Conservation (phyloP, 2,113 vertebrate genomes). For the Calyptomena viridis region DNA sequence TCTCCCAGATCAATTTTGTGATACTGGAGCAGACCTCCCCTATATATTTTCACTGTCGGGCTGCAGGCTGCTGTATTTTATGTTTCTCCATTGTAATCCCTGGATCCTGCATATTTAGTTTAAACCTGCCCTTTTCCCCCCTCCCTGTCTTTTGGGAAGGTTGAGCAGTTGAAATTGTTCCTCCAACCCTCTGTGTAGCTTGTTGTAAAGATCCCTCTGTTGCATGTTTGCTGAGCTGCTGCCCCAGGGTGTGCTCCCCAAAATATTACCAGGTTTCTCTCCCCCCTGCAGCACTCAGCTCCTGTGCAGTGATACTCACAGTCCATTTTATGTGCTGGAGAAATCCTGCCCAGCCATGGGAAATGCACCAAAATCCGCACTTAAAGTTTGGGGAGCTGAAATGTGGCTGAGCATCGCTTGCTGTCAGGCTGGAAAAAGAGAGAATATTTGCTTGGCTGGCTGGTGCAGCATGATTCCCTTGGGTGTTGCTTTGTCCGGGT, state of each 20-base stretch:
- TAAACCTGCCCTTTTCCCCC: not conserved
- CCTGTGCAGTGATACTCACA: accelerated
- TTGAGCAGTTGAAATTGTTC: not conserved
- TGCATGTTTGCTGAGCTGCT: not conserved
- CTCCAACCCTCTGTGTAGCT: not conserved
- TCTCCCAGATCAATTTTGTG: not conserved
- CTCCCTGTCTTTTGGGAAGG: not conserved
- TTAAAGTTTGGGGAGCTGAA: not conserved
- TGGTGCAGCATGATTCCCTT: not conserved
- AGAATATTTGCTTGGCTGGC: not conserved
- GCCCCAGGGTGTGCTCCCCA: not conserved
- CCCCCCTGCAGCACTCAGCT: not conserved
- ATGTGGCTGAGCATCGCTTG: not conserved
- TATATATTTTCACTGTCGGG: accelerated
- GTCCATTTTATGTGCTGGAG: not conserved
- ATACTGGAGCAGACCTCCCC: not conserved
- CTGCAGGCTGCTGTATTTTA: not conserved
- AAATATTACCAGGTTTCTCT: not conserved
- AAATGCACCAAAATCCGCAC: not conserved
- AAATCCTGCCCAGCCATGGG: not conserved
- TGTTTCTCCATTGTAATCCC: not conserved
- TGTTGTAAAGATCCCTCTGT: not conserved
- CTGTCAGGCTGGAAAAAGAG: not conserved
- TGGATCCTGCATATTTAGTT: not conserved
- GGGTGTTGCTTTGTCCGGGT: not conserved